Base-by-base conservation (phyloP, 2,888 invertebrate genomes). In the Carpatolechia fugitivella region DNA sequence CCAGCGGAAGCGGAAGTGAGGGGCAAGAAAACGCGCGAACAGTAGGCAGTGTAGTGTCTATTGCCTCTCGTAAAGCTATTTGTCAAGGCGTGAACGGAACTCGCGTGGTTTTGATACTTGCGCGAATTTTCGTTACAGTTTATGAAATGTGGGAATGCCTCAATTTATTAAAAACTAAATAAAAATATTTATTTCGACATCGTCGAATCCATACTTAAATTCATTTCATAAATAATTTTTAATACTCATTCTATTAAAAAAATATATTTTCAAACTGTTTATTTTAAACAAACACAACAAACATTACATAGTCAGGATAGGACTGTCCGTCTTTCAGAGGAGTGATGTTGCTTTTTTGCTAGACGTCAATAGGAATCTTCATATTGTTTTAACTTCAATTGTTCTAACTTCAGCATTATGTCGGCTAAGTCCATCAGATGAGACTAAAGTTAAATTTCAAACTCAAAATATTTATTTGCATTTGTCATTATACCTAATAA, bases 21-120 rank as follows among this genome's bases (percentile, higher is more conserved):
- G 65, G 67, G 40, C 40, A 40, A 40, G 40, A 70, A 66, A 69
- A 69, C 67, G 70, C 66, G 60, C 59, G 65, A 61, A 63, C 40
- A 60, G 57, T 60, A 59, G 54, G 46, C 56, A 57, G 58, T 57
- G 51, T 53, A 51, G 60, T 57, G 53, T 52, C 8, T 18, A 40
- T 16, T 40, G 40, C 40, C 40, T 16, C 16, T 18, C 54, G 52
- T 54, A 55, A 64, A 67, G 61, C 65, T 65, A 67, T 70, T 70
- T 69, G 69, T 67, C 63, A 61, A 64, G 64, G 60, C 53, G 14
- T 18, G 8, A 10, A 40, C 16, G 8, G 8, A 14, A 10, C 14
- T 16, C 8, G 6, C 10, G 16, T 1, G 1, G 6, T 2, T 3
- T 40, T 40, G 40, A 16, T 40, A 40, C 40, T 40, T 36, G 14